Evolutionary conservation across 2,113 vertebrate genomes (phyloP).

Genomic region (Candoia aspera): DNA sequence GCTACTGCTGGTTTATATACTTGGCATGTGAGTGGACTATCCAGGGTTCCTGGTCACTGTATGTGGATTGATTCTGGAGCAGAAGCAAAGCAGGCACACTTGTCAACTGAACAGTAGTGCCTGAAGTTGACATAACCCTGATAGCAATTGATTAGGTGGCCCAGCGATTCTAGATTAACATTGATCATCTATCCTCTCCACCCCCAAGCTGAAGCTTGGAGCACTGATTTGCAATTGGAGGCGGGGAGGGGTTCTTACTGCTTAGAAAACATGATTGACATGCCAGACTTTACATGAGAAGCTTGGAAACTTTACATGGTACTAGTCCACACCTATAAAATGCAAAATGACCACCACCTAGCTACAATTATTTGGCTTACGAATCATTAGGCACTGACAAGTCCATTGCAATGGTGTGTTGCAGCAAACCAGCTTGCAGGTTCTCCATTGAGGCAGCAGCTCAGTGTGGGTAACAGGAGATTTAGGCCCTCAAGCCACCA

Average conservation of each 20-base stretch:
- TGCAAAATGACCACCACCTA: neutral
- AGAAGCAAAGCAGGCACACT: neutral
- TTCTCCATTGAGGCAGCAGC: neutral
- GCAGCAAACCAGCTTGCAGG: neutral
- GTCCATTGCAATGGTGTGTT: neutral
- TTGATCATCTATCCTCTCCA: neutral
- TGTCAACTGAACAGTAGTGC: neutral
- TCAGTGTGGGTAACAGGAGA: neutral
- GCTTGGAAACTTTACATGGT: neutral
- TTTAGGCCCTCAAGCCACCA: neutral
- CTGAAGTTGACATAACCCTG: neutral
- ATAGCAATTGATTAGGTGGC: neutral
- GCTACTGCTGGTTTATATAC: neutral
- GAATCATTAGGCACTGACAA: neutral
- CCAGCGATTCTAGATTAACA: neutral
- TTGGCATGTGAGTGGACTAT: neutral
- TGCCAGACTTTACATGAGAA: neutral
- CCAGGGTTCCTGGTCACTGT: neutral
- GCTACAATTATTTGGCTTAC: neutral
- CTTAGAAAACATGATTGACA: neutral
- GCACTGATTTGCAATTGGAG: neutral
- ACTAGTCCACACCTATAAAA: neutral
- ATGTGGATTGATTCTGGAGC: neutral
- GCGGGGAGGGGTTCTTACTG: neutral
- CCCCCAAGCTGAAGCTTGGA: neutral